Conservation (phyloP, 2,797 vertebrate species). For the Pseudochaenichthys georgianus region DNA sequence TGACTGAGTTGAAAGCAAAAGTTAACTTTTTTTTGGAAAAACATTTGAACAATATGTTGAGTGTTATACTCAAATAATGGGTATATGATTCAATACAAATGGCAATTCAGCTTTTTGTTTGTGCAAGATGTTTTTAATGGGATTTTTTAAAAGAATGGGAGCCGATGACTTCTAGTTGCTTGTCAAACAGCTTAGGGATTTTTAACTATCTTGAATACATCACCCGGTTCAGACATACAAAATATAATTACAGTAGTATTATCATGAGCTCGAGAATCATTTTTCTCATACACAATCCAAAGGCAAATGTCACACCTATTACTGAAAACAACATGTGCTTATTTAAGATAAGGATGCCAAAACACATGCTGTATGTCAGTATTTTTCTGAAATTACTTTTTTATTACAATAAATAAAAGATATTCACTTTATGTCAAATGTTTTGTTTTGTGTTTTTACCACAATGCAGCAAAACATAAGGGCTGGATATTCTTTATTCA, state of each 20-base stretch:
- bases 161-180: conserved; percentile 14
- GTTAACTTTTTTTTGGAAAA: not conserved
- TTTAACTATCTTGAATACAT: conserved; percentile 20
- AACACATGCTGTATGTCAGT: not conserved
- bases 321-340: conserved; percentile 26
- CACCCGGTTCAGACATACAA: not conserved
- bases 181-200: not conserved
- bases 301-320: not conserved
- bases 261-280: conserved; percentile 4
- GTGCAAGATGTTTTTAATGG: conserved; percentile 39
- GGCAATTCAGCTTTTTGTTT: conserved; percentile 17
- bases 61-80: conserved; percentile 18
- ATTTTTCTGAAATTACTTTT: not conserved
- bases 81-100: conserved; percentile 21
- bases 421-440: no score
- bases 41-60: not conserved
- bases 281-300: not conserved
- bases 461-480: no score
- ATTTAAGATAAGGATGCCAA: conserved; percentile 18
- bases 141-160: conserved; percentile 29
- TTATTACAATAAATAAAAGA: not conserved
- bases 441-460: no score
- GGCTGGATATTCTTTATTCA: no score
- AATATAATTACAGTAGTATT: conserved; percentile 11
- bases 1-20: conserved; percentile 11